Base-by-base conservation (phyloP, 2,888 invertebrate species). In the Scaptomyza tumidula region DNA sequence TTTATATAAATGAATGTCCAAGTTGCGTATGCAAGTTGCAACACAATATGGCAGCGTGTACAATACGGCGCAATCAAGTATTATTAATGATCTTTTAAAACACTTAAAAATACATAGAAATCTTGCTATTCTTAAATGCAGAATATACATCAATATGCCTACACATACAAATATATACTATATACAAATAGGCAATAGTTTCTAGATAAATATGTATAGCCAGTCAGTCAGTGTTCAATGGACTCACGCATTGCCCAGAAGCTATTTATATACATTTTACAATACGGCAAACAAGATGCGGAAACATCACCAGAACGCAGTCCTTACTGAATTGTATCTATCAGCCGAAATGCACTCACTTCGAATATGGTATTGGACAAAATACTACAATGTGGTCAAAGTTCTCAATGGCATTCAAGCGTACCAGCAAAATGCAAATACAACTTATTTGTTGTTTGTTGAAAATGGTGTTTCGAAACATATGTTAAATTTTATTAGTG, bases 81-180 rank as follows among this genome's bases (percentile, higher is more conserved):
- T 86, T 85, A 83, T 86, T 86, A 86, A 83, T 86, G 82, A 71
- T 81, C 85, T 85, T 81, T 81, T 19, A 29, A 57, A 76, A 71
- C 67, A 74, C 84, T 82, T 86, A 81, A 71, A 81, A 86, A 83
- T 81, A 80, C 65, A 78, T 62, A 41, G 13, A 67, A 57, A 73
- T 44, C 70, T 63, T 49, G 75, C 78, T 75, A 58, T 83, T 81
- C 80, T 85, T 65, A 67, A 71, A 74, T 67, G 55, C 64, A 73
- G 19, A n/a, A n/a, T 54, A 56, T 53, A 69, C 27, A 27, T 3
- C 24, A 24, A 24, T 24, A 24, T 24, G 24, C 24, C 1, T 24
- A 24, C 24, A 24, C 24, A 24, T 24, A 24, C 24, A 3, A 24
- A 58, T 10, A 46, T 19, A 56, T 19, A 27, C 19, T 35, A 24